phyloP scores from a whole-genome alignment of 1,140 invertebrate species.

The Solenopsis invicta region DNA sequence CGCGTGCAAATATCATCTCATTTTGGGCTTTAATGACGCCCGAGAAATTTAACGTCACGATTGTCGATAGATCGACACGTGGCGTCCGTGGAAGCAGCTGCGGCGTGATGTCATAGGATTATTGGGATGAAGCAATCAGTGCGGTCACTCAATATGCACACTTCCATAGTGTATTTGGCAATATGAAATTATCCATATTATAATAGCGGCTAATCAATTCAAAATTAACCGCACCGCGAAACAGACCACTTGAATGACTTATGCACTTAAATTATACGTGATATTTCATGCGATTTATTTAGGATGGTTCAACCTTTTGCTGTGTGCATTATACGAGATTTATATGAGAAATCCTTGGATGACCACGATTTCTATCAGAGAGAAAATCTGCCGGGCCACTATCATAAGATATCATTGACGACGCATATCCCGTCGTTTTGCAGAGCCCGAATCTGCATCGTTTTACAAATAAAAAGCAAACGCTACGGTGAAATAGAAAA shows the following conservation, averaged over 20 bases:
- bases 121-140: constrained; percentile 56
- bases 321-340: background rate
- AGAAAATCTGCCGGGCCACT: background rate
- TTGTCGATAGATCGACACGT: constrained; percentile 51
- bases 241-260: constrained; percentile 33
- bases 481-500: constrained; percentile 39
- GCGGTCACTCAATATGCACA: constrained; percentile 54
- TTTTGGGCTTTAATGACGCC: constrained; percentile 9
- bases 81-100: constrained; percentile 45
- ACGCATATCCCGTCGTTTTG: background rate
- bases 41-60: constrained; percentile 44
- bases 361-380: background rate
- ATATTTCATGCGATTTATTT: background rate
- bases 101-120: constrained; percentile 42
- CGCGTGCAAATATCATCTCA: constrained; percentile 18
- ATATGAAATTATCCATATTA: constrained; percentile 54
- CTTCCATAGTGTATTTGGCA: constrained; percentile 50
- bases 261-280: background rate
- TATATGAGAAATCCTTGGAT: background rate
- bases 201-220: constrained; percentile 53
- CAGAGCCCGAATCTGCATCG: constrained; percentile 34
- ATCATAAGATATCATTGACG: background rate
- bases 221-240: constrained; percentile 16
- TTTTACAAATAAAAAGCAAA: constrained; percentile 45
- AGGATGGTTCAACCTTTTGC: background rate